These are phyloP conservation scores for Meliscaeva auricollis DNA, from an alignment of 2,888 invertebrate genomes.

Conservation along the genomic window DNA sequence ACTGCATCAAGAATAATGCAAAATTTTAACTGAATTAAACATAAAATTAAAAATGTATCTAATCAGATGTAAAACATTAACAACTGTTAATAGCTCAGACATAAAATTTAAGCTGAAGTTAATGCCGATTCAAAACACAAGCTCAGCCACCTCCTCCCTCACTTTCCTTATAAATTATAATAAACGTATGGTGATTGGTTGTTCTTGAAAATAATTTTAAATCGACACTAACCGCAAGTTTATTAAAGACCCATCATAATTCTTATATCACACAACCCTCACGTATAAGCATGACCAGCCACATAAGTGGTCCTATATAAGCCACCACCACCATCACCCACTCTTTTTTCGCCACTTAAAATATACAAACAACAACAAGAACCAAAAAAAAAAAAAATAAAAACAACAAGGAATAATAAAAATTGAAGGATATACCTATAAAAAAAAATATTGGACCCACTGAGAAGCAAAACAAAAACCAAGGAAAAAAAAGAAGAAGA, in stretches of 20 bases:
- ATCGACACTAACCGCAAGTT: conserved; percentile 66
- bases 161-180: not conserved
- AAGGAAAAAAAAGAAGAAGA: conserved; percentile 57
- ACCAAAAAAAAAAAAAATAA: conserved; percentile 32
- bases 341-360: not conserved
- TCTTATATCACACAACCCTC: conserved; percentile 40
- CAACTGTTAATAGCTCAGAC: no score
- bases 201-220: conserved; percentile 63
- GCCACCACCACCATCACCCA: not conserved
- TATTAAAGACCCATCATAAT: conserved; percentile 61
- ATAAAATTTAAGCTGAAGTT: no score
- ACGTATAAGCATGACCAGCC: conserved; percentile 65
- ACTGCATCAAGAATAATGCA: no score
- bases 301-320: conserved; percentile 56
- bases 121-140: no score
- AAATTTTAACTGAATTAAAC: no score
- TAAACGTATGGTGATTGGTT: not conserved
- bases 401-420: conserved; percentile 44
- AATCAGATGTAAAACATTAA: no score
- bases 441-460: conserved; percentile 65
- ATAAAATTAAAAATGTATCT: no score
- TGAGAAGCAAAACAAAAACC: conserved; percentile 29
- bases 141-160: not conserved
- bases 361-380: conserved; percentile 4
- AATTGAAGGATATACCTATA: conserved; percentile 55